A percentile compares a stretch with the other conserved stretches of the same genome.
These are phyloP conservation scores for Metopia argyrocephala DNA, from an alignment of 2,888 invertebrate genomes.

Conservation along the genomic window DNA sequence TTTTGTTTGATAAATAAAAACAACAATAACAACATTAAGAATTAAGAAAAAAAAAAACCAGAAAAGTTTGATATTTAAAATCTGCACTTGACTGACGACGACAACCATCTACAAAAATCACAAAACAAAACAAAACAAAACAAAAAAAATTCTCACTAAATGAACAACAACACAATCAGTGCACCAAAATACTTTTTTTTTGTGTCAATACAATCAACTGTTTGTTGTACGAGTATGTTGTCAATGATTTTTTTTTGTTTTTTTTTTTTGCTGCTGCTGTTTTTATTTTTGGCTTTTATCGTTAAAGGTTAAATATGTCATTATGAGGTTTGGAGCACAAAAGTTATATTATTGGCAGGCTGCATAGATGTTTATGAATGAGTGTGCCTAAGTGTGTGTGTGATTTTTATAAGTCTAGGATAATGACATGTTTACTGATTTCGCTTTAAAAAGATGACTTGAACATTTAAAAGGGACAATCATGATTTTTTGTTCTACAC, in stretches of 20 bases:
- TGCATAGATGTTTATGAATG: background rate
- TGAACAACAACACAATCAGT: slow-evolving; percentile 34
- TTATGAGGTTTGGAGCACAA: slow-evolving; percentile 49
- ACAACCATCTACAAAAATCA: slow-evolving; percentile 47
- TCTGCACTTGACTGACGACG: slow-evolving; percentile 58
- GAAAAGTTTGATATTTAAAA: slow-evolving; percentile 30
- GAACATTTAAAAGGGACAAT: slow-evolving; percentile 62
- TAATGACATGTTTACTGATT: slow-evolving; percentile 74
- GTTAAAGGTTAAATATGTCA: slow-evolving; percentile 59
- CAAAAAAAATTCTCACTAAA: too few relatives aligned
- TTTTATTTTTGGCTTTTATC: slow-evolving; percentile 55
- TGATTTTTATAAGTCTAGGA: slow-evolving; percentile 66
- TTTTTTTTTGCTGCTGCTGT: slow-evolving; percentile 31
- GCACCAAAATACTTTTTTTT: slow-evolving; percentile 57
- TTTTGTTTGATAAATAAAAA: slow-evolving; percentile 54
- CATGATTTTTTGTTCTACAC: slow-evolving; percentile 53
- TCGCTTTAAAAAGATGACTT: slow-evolving; percentile 59
- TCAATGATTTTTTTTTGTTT: background rate
- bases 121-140: slow-evolving; percentile 22
- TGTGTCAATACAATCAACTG: slow-evolving; percentile 25
- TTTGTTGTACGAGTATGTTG: background rate
- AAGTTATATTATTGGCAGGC: background rate
- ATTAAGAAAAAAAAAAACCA: background rate
- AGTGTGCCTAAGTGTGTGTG: background rate
- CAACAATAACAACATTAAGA: slow-evolving; percentile 17